Base-by-base conservation (phyloP, 2,888 invertebrate species). In the Allolobophora icterica region DNA sequence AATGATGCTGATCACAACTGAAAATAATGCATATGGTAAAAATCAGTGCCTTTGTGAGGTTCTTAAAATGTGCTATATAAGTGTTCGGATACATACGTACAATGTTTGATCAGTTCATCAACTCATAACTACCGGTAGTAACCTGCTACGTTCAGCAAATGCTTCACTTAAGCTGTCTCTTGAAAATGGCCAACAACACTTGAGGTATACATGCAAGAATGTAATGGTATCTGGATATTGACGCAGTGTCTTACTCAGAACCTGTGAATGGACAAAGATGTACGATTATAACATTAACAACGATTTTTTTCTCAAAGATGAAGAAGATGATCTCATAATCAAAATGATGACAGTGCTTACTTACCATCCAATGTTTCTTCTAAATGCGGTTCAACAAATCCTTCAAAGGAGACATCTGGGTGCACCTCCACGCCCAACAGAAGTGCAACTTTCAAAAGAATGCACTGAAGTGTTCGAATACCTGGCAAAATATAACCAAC, bases 401-500 rank as follows among this genome's bases (percentile, higher is more conserved):
- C 96, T 94, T 98, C 97, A 95, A 99, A 99, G 93, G 97, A 97
- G 90, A 99, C 97, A 94, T 97, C 98, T 94, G 98, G 98, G 95
- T 99, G 98, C 45, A 99, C 96, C 95, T 99, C 99, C 8, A 99
- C 98, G 2, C 99, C 99, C 84, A 99, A 96, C 89, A 99, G 96
- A 42, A 99, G 96, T 19, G 99, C 98, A 90, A 98, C 98, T 96
- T 99, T 99, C 93, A 99, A 96, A 91, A 99, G 96, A 94, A 99
- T 98, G 95, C 98, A 98, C 95, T 99, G 99, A 93, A 99, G 96
- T 95, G 99, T 99, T 92, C 99, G 96, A 93, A 99, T 99, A 95
- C 96, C 96, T 96, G 93, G 71, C 30, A 87, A 34, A 87, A 84
- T 4, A 33, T 33, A 35, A 71, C 71, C 15, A 71, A n/a, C n/a